phyloP scores from a whole-genome alignment of 35 echinoderm and acorn worm species.

The Stichopus chloronotus region DNA sequence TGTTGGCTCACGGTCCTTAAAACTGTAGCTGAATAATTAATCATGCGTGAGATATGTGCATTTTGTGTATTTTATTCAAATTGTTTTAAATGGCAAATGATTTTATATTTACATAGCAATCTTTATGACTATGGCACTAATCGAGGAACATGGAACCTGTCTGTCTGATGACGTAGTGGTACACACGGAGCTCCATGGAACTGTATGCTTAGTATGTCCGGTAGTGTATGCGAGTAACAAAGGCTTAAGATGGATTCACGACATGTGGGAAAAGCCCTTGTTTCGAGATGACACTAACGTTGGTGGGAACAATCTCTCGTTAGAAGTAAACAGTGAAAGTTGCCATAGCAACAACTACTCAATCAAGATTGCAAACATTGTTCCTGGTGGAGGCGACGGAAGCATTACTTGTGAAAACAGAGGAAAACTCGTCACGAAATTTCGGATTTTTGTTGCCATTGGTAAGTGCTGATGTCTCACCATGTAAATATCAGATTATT shows the following conservation, averaged over 20 bases:
- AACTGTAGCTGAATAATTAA: no score
- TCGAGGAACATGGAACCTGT: not conserved
- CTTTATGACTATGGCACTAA: not conserved
- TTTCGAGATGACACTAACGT: not conserved
- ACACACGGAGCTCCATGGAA: not conserved
- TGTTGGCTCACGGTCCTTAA: no score
- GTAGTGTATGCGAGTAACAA: not conserved
- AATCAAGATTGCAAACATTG: not conserved
- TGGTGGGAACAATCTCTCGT: not conserved
- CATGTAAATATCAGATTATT: not conserved
- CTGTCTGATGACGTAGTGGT: not conserved
- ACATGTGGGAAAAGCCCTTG: not conserved
- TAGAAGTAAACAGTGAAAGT: not conserved
- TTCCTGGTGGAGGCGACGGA: not conserved
- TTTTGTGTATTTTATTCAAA: not conserved
- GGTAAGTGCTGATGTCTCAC: not conserved
- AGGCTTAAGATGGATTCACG: no score
- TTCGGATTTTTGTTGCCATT: not conserved
- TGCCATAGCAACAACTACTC: not conserved
- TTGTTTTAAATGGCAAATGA: not conserved
- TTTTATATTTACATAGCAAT: not conserved
- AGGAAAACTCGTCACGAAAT: not conserved
- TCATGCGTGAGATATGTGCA: not conserved
- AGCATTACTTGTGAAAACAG: not conserved
- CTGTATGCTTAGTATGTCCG: not conserved